phyloP scores from a whole-genome alignment of 2,113 vertebrate genomes.

The Hucho hucho region DNA sequence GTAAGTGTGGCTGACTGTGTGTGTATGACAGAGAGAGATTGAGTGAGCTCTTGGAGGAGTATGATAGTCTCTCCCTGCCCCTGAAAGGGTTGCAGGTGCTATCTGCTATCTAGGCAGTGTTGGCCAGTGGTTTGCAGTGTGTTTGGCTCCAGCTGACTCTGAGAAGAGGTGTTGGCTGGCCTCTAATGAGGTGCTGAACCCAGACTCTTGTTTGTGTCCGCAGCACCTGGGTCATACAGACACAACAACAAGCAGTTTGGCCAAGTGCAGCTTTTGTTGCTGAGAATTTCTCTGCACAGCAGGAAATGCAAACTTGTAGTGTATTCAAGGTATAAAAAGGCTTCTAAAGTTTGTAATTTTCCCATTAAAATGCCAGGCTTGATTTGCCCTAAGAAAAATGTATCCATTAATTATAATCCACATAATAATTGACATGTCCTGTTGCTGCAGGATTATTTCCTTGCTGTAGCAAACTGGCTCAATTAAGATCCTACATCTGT shows the following conservation, averaged over 20 bases:
- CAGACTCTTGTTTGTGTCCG: constrained; percentile 51
- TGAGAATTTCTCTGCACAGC: too few relatives aligned
- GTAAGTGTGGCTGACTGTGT: background rate
- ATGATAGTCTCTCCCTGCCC: background rate
- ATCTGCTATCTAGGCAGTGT: constrained; percentile 34
- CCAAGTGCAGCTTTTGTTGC: background rate
- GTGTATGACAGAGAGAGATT: constrained; percentile 1
- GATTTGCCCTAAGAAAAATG: too few relatives aligned
- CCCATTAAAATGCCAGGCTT: too few relatives aligned
- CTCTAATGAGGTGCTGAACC: constrained; percentile 61
- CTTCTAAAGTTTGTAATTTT: too few relatives aligned
- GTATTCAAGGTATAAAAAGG: too few relatives aligned
- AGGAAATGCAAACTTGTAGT: too few relatives aligned
- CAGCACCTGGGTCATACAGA: constrained; percentile 55
- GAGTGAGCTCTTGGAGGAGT: constrained; percentile 26
- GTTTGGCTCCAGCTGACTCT: constrained; percentile 24
- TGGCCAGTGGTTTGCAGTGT: constrained; percentile 26
- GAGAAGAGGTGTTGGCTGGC: constrained; percentile 46
- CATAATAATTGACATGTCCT: too few relatives aligned
- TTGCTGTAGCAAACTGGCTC: too few relatives aligned
- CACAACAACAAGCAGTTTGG: constrained; percentile 34
- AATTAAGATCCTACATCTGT: too few relatives aligned
- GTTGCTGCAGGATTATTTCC: too few relatives aligned
- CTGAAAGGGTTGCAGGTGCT: constrained; percentile 48
- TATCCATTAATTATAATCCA: too few relatives aligned